Conservation (phyloP, 2,888 invertebrate species). For the Rugalucina vietnamica region DNA sequence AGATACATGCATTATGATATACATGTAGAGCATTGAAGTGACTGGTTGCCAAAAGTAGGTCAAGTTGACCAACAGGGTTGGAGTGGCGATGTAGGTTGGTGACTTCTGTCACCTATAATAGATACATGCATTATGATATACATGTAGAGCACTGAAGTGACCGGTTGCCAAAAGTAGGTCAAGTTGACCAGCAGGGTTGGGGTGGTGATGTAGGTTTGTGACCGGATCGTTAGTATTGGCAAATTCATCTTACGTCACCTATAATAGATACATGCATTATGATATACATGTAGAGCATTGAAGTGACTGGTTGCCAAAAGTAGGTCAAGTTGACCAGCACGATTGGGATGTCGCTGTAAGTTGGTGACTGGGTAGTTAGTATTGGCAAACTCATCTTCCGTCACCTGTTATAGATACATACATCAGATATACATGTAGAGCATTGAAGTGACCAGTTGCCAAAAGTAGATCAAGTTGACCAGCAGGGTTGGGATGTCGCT, state of each 20-base stretch:
- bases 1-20: too few species aligned
- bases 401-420: too few species aligned
- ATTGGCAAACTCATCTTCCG: conserved; percentile 79
- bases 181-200: conserved; percentile 69
- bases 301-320: conserved; percentile 81
- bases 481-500: conserved; percentile 70
- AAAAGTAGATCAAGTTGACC: conserved; percentile 74
- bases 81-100: too few species aligned
- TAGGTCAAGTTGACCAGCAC: conserved; percentile 73
- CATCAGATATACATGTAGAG: conserved; percentile 76
- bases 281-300: conserved; percentile 77
- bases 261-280: too few species aligned
- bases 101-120: too few species aligned
- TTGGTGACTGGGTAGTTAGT: conserved; percentile 76
- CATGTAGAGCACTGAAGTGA: conserved; percentile 78
- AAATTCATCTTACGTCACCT: conserved; percentile 81
- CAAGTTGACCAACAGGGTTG: too few species aligned
- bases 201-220: conserved; percentile 70
- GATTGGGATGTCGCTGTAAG: conserved; percentile 68
- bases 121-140: conserved; percentile 78
- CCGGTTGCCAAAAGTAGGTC: conserved; percentile 80
- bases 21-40: too few species aligned
- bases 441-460: conserved; percentile 81
- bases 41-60: too few species aligned
- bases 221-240: conserved; percentile 77